These are phyloP conservation scores for Sinella curviseta DNA, from an alignment of 1,140 invertebrate species.

Conservation along the genomic window DNA sequence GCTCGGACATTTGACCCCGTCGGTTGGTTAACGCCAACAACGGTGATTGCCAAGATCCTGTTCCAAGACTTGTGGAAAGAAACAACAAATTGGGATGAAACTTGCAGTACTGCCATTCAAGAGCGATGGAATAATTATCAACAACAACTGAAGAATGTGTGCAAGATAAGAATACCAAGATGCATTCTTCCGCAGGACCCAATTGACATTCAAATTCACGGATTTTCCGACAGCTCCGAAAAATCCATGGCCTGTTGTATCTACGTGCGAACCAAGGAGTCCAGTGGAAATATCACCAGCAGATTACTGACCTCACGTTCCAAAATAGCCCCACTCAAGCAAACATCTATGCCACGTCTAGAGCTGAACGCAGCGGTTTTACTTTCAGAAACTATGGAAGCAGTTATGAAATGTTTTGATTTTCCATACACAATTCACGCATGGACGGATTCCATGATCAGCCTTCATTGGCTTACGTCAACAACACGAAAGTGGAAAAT, in stretches of 20 bases:
- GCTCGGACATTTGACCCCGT: conserved; percentile 54
- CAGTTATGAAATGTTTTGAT: not conserved
- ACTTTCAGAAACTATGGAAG: not conserved
- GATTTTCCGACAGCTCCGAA: too few relatives aligned
- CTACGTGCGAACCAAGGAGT: too few relatives aligned
- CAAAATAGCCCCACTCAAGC: too few relatives aligned
- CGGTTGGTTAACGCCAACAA: conserved; percentile 53
- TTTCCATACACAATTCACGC: not conserved
- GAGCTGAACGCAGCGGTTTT: conserved; percentile 27
- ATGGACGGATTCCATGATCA: conserved; percentile 54
- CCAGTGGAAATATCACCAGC: too few relatives aligned
- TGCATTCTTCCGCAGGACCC: too few relatives aligned
- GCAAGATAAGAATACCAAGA: too few relatives aligned
- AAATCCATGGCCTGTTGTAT: too few relatives aligned
- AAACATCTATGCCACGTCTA: too few relatives aligned
- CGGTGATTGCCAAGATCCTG: conserved; percentile 53
- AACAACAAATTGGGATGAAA: not conserved
- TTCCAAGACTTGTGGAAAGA: conserved; percentile 53
- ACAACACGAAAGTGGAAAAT: conserved; percentile 50
- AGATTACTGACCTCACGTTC: too few relatives aligned
- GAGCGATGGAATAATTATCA: not conserved
- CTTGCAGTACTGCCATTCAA: not conserved
- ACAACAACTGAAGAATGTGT: not conserved
- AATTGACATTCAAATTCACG: too few relatives aligned
- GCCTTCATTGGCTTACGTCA: conserved; percentile 50